A percentile compares a stretch with the other conserved stretches of the same genome.
phyloP scores from a whole-genome alignment of 2,888 invertebrate genomes.

The Stenodera caucasica region DNA sequence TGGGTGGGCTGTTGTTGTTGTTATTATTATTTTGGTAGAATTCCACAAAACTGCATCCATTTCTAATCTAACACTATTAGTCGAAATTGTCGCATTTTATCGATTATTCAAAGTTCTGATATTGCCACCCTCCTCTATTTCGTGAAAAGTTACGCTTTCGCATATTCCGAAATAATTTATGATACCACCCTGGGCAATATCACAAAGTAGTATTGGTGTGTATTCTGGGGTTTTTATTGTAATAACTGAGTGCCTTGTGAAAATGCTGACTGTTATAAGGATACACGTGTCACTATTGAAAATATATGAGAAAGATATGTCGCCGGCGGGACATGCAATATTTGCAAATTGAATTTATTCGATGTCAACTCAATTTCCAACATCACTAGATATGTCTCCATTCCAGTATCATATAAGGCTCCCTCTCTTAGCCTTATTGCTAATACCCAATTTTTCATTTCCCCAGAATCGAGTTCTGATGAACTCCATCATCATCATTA shows the following conservation, averaged over 20 bases:
- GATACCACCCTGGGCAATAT: slow-evolving; percentile 45
- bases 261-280: slow-evolving; percentile 46
- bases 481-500: background rate
- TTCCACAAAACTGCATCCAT: no score
- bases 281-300: slow-evolving; percentile 47
- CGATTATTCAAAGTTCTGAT: slow-evolving; percentile 1
- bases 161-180: slow-evolving; percentile 50
- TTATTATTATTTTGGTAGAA: no score
- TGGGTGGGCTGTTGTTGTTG: no score
- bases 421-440: no score
- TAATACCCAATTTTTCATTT: no score
- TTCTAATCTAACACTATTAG: background rate
- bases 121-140: background rate
- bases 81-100: background rate
- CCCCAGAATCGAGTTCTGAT: no score
- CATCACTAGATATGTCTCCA: slow-evolving; percentile 6
- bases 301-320: slow-evolving; percentile 48
- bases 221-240: slow-evolving; percentile 46
- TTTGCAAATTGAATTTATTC: slow-evolving; percentile 50
- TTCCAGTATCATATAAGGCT: no score
- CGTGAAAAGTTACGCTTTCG: slow-evolving; percentile 37
- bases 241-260: slow-evolving; percentile 49
- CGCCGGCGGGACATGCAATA: slow-evolving; percentile 44
- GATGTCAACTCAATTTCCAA: slow-evolving; percentile 29
- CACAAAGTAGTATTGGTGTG: slow-evolving; percentile 45